phyloP scores from a whole-genome alignment of 2,797 vertebrate species.

The Danio jaintianensis region DNA sequence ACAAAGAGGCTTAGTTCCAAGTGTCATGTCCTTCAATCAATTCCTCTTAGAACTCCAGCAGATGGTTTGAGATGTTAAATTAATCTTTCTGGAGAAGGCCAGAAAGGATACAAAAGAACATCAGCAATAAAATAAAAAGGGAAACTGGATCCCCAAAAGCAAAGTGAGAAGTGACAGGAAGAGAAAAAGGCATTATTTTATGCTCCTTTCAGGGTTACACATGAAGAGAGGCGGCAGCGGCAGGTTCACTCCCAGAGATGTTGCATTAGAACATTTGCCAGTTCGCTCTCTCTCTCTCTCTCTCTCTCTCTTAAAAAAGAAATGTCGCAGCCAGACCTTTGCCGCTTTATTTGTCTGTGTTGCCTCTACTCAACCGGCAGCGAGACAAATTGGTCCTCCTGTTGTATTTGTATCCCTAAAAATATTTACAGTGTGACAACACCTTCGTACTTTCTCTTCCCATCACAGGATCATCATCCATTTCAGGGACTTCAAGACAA shows the following conservation, averaged over 20 bases:
- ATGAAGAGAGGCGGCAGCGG: constrained; percentile 23
- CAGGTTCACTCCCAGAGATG: constrained; percentile 47
- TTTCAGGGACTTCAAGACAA: constrained; percentile 46
- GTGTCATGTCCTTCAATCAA: constrained; percentile 54
- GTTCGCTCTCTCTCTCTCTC: constrained; percentile 31
- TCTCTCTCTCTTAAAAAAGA: constrained; percentile 44
- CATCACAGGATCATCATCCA: constrained; percentile 57
- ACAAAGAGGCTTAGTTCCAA: constrained; percentile 37
- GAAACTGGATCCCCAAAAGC: constrained; percentile 31
- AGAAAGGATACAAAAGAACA: constrained; percentile 24
- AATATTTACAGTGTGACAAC: constrained; percentile 71
- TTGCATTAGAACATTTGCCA: constrained; percentile 47
- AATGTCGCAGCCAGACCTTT: constrained; percentile 13
- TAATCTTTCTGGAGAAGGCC: constrained; percentile 33
- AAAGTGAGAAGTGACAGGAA: constrained; percentile 46
- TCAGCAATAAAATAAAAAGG: constrained; percentile 31
- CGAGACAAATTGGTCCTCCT: constrained; percentile 67
- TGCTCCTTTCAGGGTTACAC: constrained; percentile 48
- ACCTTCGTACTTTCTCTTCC: constrained; percentile 60
- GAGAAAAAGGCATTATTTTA: constrained; percentile 38
- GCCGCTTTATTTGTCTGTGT: constrained; percentile 48
- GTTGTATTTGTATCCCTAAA: constrained; percentile 60
- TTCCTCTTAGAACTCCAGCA: constrained; percentile 45
- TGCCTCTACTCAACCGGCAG: constrained; percentile 2
- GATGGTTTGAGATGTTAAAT: constrained; percentile 51